Evolutionary conservation across 2,888 invertebrate genomes (phyloP).

Genomic region (Drosophila tripunctata): DNA sequence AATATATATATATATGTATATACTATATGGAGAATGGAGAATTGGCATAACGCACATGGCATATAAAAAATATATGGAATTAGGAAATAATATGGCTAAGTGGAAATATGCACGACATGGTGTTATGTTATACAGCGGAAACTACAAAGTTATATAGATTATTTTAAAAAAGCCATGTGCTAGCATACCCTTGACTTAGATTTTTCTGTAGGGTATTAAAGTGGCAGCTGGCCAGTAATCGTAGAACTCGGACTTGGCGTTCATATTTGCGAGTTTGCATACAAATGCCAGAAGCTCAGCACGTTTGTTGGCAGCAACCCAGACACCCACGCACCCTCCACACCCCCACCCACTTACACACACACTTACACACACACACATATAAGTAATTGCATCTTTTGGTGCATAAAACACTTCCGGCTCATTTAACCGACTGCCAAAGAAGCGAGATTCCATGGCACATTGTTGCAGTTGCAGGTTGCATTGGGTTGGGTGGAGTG

Average conservation of each 20-base stretch:
- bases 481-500: not conserved
- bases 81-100: slow-evolving; percentile 5
- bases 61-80: slow-evolving; percentile 26
- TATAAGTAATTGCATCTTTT: slow-evolving; percentile 51
- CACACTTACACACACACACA: slow-evolving; percentile 1
- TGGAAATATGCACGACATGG: not conserved
- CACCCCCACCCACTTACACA: not conserved
- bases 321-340: slow-evolving; percentile 13
- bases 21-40: not conserved
- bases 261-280: slow-evolving; percentile 59
- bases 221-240: slow-evolving; percentile 42
- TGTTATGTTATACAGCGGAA: not conserved
- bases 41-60: slow-evolving; percentile 4
- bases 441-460: not conserved
- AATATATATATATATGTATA: not conserved
- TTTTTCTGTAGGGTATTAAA: slow-evolving; percentile 27
- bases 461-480: slow-evolving; percentile 11
- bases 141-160: no score
- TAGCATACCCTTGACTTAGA: no score
- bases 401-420: slow-evolving; percentile 70
- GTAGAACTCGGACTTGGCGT: slow-evolving; percentile 45
- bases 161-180: not conserved
- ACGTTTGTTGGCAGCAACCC: slow-evolving; percentile 35
- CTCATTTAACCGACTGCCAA: slow-evolving; percentile 62
- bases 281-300: slow-evolving; percentile 56